Percentiles rank a stretch among this genome's conserved stretches.
Conservation (phyloP, 1,140 invertebrate genomes). For the Colletes gigas region DNA sequence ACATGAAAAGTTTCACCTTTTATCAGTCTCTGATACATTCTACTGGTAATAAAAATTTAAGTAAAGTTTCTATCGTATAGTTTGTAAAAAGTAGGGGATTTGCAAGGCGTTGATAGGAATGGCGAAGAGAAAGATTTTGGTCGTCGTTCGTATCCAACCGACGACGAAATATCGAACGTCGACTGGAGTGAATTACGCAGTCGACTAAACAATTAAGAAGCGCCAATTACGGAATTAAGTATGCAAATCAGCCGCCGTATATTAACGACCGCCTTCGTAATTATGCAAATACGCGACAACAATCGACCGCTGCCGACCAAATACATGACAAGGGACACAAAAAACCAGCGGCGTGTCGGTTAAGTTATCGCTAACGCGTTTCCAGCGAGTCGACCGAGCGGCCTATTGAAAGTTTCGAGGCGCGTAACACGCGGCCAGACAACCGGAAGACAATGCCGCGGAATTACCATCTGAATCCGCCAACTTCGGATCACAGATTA, state of each 20-base stretch:
- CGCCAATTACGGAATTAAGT: conserved; percentile 52
- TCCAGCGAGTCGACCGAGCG: background rate
- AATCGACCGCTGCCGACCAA: conserved; percentile 26
- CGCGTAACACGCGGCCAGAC: conserved; percentile 22
- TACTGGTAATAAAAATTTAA: too few relatives aligned
- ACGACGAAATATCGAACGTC: background rate
- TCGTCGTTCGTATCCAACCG: background rate
- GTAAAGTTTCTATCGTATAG: too few relatives aligned
- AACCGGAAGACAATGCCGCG: background rate
- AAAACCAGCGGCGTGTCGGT: conserved; percentile 2
- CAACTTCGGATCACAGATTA: conserved; percentile 2
- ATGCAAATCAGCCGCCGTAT: conserved; percentile 44
- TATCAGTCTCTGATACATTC: too few relatives aligned
- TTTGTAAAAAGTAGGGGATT: too few relatives aligned
- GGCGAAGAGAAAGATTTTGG: background rate
- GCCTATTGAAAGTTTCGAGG: conserved; percentile 28
- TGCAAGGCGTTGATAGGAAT: too few relatives aligned
- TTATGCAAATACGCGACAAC: conserved; percentile 44
- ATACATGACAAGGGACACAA: background rate
- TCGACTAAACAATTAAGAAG: conserved; percentile 49
- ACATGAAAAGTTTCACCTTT: too few relatives aligned
- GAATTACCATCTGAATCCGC: conserved; percentile 22
- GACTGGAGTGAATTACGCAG: conserved; percentile 10
- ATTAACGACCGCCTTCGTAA: conserved; percentile 33
- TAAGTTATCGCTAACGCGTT: conserved; percentile 24